Base-by-base conservation (phyloP, 2,888 invertebrate genomes). In the Drosophila kambysellisi region DNA sequence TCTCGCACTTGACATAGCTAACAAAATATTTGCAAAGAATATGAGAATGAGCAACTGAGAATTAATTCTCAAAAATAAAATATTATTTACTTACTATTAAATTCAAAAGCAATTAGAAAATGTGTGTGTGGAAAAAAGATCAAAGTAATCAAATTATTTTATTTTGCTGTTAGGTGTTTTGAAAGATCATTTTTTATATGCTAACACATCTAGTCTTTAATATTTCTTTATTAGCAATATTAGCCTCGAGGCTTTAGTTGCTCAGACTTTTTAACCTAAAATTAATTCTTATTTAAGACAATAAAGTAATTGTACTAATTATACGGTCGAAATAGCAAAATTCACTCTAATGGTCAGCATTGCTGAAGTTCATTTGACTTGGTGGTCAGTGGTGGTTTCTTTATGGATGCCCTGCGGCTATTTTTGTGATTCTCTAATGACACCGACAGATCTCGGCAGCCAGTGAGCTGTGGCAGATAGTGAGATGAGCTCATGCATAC, bases 391-490 rank as follows among this genome's bases (percentile, higher is more conserved):
- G 48, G 5, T 33, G 48, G 33, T 25, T 33, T 7, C 35, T 69
- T 62, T 60, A 60, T 60, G 37, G 69, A 12, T 63, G 51, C 63
- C 59, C 62, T 62, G 41, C 29, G 33, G 68, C 39, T 60, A 60
- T 69, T 63, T 46, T 66, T 39, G 46, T 51, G 69, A 54, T 53
- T 50, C 54, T 67, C 64, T 76, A 69, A 79, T 76, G 64, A 73
- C 64, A 63, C 56, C 32, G 53, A 33, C 46, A 33, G 17, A 39
- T 56, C 43, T 35, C 20, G 48, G 29, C 41, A 56, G 56, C 50
- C 59, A 20, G 48, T 46, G 37, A 54, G 41, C 35, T 32, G 59
- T 61, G 64, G 51, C 25, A 56, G 48, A 48, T 39, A 60, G 29
- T 35, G 29, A 50, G 70, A 59, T 74, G 56, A 73, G 60, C 57